phyloP scores from a whole-genome alignment of 2,888 invertebrate species.

The Lottia scabra region DNA sequence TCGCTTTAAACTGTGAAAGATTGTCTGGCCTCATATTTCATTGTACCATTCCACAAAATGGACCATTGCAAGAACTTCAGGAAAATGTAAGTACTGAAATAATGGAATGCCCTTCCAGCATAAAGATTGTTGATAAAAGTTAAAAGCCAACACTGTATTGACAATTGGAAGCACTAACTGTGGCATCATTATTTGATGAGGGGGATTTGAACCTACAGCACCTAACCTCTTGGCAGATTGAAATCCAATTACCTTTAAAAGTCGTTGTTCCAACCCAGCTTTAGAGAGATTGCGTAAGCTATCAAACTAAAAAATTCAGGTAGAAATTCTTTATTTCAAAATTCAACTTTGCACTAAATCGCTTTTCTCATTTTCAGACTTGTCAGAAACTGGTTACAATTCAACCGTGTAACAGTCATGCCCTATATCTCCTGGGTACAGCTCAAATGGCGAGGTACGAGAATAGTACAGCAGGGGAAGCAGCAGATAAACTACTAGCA shows the following conservation, averaged over 20 bases:
- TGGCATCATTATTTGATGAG: too few species aligned
- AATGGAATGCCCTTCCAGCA: too few species aligned
- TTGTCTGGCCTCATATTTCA: conserved; percentile 62
- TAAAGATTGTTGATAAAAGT: too few species aligned
- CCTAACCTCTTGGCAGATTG: too few species aligned
- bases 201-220: too few species aligned
- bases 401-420: conserved; percentile 60
- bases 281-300: too few species aligned
- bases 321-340: too few species aligned
- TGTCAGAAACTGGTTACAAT: conserved; percentile 61
- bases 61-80: conserved; percentile 58
- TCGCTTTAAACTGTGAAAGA: conserved; percentile 58
- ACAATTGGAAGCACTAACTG: too few species aligned
- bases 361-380: conserved; percentile 46
- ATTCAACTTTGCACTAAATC: not conserved
- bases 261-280: too few species aligned
- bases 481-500: conserved; percentile 46
- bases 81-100: conserved; percentile 43
- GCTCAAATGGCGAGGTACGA: conserved; percentile 63
- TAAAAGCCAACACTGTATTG: too few species aligned
- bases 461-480: conserved; percentile 52
- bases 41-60: conserved; percentile 61
- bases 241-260: too few species aligned
- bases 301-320: too few species aligned
- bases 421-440: conserved; percentile 60